These are phyloP conservation scores for Acipenser ruthenus DNA, from an alignment of 2,797 vertebrate genomes.

Conservation along the genomic window DNA sequence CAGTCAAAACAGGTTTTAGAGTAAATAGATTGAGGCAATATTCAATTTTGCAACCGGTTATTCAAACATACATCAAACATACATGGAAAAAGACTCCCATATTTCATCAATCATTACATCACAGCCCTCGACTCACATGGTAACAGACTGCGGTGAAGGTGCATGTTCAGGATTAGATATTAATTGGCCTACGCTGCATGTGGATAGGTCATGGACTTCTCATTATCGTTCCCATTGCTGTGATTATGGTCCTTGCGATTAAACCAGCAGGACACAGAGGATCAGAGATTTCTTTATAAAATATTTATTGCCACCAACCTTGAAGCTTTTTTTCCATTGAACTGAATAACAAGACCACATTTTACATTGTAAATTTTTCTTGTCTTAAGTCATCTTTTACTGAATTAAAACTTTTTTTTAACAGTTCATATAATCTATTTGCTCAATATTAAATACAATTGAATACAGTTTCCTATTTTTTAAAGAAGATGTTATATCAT, in stretches of 20 bases:
- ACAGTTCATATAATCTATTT: no score
- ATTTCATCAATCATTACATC: background rate
- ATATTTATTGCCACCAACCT: conserved; percentile 4
- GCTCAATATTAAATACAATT: no score
- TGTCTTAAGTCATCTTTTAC: no score
- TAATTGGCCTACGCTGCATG: conserved; percentile 9
- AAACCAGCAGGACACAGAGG: background rate
- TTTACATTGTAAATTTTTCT: no score
- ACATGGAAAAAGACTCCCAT: background rate
- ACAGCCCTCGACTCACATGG: background rate
- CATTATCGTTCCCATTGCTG: background rate
- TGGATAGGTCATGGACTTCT: background rate
- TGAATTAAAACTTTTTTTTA: no score
- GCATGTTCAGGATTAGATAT: conserved; percentile 9
- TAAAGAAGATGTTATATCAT: no score
- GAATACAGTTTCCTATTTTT: no score
- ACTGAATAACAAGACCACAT: no score
- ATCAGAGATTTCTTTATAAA: conserved; percentile 6
- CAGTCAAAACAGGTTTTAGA: no score
- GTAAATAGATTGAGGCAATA: no score
- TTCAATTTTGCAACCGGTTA: no score
- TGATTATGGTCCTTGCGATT: conserved; percentile 5
- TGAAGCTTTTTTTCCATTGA: background rate
- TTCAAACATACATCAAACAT: background rate
- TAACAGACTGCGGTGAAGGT: background rate